A percentile compares a stretch with the other conserved stretches of the same genome.
Evolutionary conservation across 2,888 invertebrate genomes (phyloP).

Genomic region (Escarpia spicata): DNA sequence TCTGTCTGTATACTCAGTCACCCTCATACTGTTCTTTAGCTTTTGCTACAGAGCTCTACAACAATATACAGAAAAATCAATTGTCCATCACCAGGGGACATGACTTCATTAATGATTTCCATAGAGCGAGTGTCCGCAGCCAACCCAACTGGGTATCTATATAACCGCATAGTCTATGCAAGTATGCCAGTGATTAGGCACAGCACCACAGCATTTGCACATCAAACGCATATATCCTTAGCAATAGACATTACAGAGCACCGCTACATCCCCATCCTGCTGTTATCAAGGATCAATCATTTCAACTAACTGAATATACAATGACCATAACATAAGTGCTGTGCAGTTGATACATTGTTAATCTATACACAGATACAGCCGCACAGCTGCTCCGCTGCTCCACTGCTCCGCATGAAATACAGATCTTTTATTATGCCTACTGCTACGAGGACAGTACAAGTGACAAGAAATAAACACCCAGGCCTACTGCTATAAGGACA

Average conservation of each 20-base stretch:
- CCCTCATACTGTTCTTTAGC: background rate
- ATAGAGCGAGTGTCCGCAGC: background rate
- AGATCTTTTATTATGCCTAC: background rate
- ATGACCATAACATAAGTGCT: no score
- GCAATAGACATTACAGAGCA: background rate
- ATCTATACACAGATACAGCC: background rate
- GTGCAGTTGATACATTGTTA: no score
- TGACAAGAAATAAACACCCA: no score
- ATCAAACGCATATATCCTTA: background rate
- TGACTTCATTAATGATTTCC: slow-evolving; percentile 3
- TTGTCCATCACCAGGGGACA: background rate
- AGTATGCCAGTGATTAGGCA: background rate
- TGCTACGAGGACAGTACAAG: background rate
- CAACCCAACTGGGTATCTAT: background rate
- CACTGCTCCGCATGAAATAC: background rate
- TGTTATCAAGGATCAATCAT: no score
- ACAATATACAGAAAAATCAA: background rate
- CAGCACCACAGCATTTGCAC: background rate
- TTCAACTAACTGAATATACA: no score
- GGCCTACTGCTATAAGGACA: no score
- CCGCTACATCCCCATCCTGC: background rate
- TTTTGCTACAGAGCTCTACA: background rate
- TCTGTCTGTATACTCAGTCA: background rate
- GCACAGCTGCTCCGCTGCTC: background rate
- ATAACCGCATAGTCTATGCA: background rate